Evolutionary conservation across 2,113 vertebrate species (phyloP), one percentile per base, ranked within the genome.

Genomic region (Carassius carassius): DNA sequence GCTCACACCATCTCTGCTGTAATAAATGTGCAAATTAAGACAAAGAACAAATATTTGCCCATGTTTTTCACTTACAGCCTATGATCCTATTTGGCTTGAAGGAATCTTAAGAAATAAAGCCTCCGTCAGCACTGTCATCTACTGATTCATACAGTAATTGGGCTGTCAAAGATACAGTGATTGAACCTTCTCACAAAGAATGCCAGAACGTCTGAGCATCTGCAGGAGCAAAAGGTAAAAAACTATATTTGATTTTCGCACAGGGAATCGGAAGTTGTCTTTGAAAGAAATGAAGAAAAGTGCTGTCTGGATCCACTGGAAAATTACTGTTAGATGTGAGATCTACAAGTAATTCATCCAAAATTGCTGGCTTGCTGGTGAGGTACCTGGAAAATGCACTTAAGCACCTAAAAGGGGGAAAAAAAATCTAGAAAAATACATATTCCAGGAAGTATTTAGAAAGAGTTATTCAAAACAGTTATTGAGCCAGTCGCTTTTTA

Each of bases 11-110:
- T 32, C 25, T 3, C 17, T 21, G 60, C 41, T 51, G 44, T 54
- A 81, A 81, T 51, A 67, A 49, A 65, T 81, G 44, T 54, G 63
- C 17, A 49, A 81, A 81, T 81, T 16, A 69, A 49, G 63, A 81
- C 63, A 84, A 72, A 86, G 21, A 60, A 54, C 83, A 69, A 81
- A 81, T 29, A 81, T 81, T 51, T 79, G 35, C 62, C 47, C 19
- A n/a, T 29, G 62, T 44, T 80, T 11, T 60, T 85, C 7, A n/a
- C 32, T 65, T 51, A n/a, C 62, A 67, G 79, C 44, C 44, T 14
- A 69, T 81, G 62, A 69, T 81, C 62, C 44, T 49, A 51, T 81
- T 69, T 67, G 62, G 62, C 44, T 81, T 81, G 62, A 69, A 69
- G 35, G n/a, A 37, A 32, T 32, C 25, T 25, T 51, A 76, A 74